Conservation (phyloP, 2,113 vertebrate species). For the Neotoma lepida region DNA sequence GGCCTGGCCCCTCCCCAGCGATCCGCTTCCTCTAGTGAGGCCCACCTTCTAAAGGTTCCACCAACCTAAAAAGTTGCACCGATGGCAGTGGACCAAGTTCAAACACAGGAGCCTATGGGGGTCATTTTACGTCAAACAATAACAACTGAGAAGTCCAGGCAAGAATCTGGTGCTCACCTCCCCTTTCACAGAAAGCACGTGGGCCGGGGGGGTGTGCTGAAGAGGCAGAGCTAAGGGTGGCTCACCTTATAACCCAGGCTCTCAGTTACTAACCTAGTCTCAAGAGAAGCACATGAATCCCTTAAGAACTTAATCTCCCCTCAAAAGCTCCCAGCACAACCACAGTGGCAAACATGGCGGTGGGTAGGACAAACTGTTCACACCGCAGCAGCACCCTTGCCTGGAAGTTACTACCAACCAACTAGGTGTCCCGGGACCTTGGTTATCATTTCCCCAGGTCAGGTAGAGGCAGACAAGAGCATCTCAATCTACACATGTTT, state of each 20-base stretch:
- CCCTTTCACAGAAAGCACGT: fast-evolving
- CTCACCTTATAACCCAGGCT: too few relatives aligned
- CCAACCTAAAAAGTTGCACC: not conserved
- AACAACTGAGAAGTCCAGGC: too few relatives aligned
- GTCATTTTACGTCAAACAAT: not conserved
- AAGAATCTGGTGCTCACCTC: not conserved
- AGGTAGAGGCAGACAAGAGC: not conserved
- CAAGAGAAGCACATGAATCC: not conserved
- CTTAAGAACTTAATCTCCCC: too few relatives aligned
- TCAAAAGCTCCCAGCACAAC: not conserved
- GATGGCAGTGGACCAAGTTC: not conserved
- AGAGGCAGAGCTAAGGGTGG: not conserved
- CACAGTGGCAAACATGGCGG: not conserved
- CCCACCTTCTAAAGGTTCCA: not conserved
- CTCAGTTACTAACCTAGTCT: not conserved
- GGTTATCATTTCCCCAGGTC: not conserved
- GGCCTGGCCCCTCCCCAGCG: too few relatives aligned
- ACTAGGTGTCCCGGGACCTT: not conserved
- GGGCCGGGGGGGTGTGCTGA: not conserved
- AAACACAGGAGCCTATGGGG: not conserved
- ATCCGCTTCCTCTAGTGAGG: not conserved
- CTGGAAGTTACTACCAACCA: not conserved
- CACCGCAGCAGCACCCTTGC: not conserved
- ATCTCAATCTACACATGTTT: not conserved
- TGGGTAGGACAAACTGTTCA: not conserved